These are phyloP conservation scores for Tachuris rubrigastra DNA, from an alignment of 2,113 vertebrate genomes.

Conservation along the genomic window DNA sequence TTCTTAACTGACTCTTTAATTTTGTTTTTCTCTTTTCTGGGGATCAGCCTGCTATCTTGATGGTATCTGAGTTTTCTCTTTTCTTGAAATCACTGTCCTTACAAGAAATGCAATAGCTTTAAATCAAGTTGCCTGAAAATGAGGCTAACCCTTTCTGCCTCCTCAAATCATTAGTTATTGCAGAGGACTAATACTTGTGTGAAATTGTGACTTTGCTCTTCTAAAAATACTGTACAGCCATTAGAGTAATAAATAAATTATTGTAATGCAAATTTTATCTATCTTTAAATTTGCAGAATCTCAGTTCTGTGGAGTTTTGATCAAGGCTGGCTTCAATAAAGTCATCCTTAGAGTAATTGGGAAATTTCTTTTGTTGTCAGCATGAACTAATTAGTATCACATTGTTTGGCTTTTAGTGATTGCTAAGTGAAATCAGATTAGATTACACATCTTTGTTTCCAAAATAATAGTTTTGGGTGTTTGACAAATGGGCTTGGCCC, in stretches of 20 bases:
- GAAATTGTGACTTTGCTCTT: not conserved
- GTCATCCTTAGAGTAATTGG: not conserved
- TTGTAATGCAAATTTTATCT: not conserved
- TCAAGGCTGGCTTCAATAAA: not conserved
- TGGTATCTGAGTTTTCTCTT: not conserved
- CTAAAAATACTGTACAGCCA: not conserved
- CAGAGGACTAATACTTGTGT: not conserved
- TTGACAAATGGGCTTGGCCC: not conserved
- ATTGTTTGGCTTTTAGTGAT: not conserved
- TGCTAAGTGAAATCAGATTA: not conserved
- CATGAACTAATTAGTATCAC: not conserved
- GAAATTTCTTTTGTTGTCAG: not conserved
- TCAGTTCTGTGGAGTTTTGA: not conserved
- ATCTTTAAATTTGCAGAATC: not conserved
- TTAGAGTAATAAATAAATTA: not conserved
- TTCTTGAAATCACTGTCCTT: not conserved
- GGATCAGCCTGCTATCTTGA: not conserved
- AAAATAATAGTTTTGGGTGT: not conserved
- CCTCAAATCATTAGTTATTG: not conserved
- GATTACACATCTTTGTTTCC: not conserved
- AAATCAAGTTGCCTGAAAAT: not conserved
- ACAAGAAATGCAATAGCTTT: not conserved
- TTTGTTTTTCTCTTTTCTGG: not conserved
- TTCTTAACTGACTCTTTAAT: not conserved
- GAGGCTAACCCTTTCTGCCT: fast-evolving